phyloP scores from a whole-genome alignment of 2,888 invertebrate species.

The Ophion costatus region DNA sequence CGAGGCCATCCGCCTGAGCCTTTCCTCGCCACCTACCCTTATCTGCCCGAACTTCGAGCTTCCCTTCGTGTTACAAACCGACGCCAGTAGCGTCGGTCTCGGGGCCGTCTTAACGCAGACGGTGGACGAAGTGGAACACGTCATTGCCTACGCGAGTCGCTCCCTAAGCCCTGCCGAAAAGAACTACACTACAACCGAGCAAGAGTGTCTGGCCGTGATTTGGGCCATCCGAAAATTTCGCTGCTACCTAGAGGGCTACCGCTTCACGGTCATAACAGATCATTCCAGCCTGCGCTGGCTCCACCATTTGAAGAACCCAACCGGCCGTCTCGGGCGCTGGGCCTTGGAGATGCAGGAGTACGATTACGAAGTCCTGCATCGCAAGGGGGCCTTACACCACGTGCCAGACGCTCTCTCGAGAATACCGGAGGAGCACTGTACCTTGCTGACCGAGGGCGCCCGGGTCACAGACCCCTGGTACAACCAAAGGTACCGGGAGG shows the following conservation, averaged over 20 bases:
- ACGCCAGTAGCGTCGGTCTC: slow-evolving; percentile 62
- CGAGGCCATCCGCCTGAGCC: slow-evolving; percentile 1
- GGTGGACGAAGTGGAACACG: slow-evolving; percentile 38
- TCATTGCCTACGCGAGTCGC: slow-evolving; percentile 48
- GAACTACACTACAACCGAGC: slow-evolving; percentile 19
- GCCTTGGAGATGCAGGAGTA: no score
- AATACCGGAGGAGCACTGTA: no score
- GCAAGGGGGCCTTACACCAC: no score
- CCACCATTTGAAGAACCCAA: slow-evolving; percentile 62
- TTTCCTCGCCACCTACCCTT: slow-evolving; percentile 61
- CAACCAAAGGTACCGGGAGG: no score
- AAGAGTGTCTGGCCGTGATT: no score
- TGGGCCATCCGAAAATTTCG: neutral
- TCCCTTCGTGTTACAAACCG: slow-evolving; percentile 57
- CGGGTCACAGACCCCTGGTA: no score
- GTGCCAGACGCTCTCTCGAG: no score
- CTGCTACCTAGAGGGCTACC: slow-evolving; percentile 65
- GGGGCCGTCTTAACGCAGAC: slow-evolving; percentile 64
- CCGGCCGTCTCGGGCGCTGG: slow-evolving; percentile 14
- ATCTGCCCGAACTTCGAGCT: slow-evolving; percentile 61
- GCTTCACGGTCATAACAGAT: slow-evolving; percentile 64
- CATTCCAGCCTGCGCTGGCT: slow-evolving; percentile 69
- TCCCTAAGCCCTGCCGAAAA: neutral
- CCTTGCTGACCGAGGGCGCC: no score
- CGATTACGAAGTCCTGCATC: no score